phyloP scores from a whole-genome alignment of 2,888 invertebrate species.

The Trissoscelio sp. region DNA sequence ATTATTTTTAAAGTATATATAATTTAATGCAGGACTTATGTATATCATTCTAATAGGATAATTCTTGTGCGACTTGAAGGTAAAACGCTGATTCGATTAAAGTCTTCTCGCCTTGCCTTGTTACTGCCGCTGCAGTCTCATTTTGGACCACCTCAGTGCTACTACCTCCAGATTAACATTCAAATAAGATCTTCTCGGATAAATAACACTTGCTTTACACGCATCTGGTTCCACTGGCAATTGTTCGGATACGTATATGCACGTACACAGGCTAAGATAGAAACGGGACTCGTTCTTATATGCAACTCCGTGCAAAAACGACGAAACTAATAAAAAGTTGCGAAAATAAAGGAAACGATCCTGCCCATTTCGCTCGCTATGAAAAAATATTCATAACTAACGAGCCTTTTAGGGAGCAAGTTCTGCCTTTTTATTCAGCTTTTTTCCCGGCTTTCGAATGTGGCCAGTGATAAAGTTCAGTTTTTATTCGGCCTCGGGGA shows the following conservation, averaged over 20 bases:
- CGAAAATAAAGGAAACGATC: slow-evolving; percentile 29
- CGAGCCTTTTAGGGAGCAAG: slow-evolving; percentile 25
- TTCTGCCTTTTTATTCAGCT: slow-evolving; percentile 3
- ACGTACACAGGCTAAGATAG: slow-evolving; percentile 7
- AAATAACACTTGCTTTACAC: slow-evolving; percentile 57
- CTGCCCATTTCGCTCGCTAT: neutral
- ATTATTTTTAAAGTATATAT: too few species aligned
- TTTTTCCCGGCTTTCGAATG: slow-evolving; percentile 7
- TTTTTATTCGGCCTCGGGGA: slow-evolving; percentile 5
- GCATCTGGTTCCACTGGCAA: slow-evolving; percentile 29
- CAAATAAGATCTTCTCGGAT: slow-evolving; percentile 60
- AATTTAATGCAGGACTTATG: too few species aligned
- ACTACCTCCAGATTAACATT: slow-evolving; percentile 56
- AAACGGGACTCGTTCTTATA: neutral
- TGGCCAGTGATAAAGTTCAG: slow-evolving; percentile 11
- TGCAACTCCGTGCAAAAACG: slow-evolving; percentile 2
- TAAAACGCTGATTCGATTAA: slow-evolving; percentile 41
- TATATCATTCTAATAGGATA: too few species aligned
- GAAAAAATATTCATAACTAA: slow-evolving; percentile 38
- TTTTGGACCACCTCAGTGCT: slow-evolving; percentile 23
- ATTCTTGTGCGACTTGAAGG: slow-evolving; percentile 16
- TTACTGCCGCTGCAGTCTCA: slow-evolving; percentile 26
- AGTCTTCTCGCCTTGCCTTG: slow-evolving; percentile 41
- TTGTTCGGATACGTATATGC: slow-evolving; percentile 46
- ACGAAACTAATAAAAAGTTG: slow-evolving; percentile 40